phyloP scores from a whole-genome alignment of 2,113 vertebrate genomes.

The Tauraco erythrolophus region DNA sequence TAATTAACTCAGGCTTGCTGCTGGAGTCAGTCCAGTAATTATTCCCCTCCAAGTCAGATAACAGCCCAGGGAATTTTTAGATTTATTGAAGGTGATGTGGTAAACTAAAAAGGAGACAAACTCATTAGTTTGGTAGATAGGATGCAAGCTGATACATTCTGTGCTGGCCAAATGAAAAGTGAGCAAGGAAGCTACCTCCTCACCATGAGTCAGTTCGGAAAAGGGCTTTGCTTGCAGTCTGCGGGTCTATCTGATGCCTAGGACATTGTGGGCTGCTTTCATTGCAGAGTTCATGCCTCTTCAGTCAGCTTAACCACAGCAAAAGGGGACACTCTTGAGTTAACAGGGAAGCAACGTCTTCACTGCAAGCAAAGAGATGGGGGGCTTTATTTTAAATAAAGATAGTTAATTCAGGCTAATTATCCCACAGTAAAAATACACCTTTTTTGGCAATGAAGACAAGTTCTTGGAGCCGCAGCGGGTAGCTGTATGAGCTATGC shows the following conservation, averaged over 20 bases:
- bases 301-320: background rate
- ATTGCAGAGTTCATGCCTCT: background rate
- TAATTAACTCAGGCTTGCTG: conserved; percentile 18
- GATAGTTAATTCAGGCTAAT: background rate
- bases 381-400: background rate
- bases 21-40: background rate
- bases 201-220: background rate
- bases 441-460: conserved; percentile 62
- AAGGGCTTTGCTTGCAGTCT: background rate
- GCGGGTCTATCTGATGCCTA: background rate
- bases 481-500: background rate
- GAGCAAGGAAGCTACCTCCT: background rate
- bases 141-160: background rate
- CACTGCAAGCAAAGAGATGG: background rate
- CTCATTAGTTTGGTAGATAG: background rate
- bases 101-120: conserved; percentile 17
- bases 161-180: background rate
- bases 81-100: background rate
- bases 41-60: background rate
- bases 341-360: background rate
- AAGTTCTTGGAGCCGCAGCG: background rate
- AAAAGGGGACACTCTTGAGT: background rate
- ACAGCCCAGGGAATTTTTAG: background rate
- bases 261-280: background rate
- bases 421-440: conserved; percentile 31